phyloP scores from a whole-genome alignment of 2,888 invertebrate species.

The Lithophane ornitopus region DNA sequence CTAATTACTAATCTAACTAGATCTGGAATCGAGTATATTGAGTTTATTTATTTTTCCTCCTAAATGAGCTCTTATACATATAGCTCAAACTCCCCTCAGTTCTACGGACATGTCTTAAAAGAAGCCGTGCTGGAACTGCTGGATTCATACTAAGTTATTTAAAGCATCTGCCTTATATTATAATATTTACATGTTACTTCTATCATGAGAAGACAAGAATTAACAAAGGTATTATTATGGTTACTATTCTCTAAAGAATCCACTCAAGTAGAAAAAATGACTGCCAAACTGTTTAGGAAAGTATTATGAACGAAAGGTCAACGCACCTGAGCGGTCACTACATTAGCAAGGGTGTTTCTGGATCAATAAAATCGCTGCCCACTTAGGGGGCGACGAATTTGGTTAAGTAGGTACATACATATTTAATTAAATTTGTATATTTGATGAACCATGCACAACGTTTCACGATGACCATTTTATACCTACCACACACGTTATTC shows the following conservation, averaged over 20 bases:
- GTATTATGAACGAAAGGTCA: constrained; percentile 31
- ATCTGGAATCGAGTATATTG: no score
- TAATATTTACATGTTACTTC: no score
- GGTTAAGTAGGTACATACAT: constrained; percentile 13
- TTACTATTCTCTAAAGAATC: background rate
- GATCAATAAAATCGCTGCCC: constrained; percentile 63
- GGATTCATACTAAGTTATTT: no score
- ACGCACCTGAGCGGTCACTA: constrained; percentile 54
- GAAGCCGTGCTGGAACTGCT: no score
- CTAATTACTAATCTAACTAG: no score
- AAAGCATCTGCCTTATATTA: no score
- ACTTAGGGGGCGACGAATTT: constrained; percentile 50
- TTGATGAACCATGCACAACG: constrained; percentile 36
- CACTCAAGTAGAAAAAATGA: background rate
- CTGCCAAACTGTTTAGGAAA: background rate
- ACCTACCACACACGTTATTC: background rate
- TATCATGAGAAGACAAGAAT: no score
- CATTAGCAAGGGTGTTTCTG: constrained; percentile 56
- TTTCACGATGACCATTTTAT: background rate
- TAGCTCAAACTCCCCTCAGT: no score
- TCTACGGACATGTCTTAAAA: no score
- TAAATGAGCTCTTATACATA: no score
- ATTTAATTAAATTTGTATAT: background rate
- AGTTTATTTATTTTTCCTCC: no score
- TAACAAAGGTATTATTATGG: background rate